These are phyloP conservation scores for Globodera rostochiensis DNA, from an alignment of 1,140 invertebrate species.

Conservation along the genomic window DNA sequence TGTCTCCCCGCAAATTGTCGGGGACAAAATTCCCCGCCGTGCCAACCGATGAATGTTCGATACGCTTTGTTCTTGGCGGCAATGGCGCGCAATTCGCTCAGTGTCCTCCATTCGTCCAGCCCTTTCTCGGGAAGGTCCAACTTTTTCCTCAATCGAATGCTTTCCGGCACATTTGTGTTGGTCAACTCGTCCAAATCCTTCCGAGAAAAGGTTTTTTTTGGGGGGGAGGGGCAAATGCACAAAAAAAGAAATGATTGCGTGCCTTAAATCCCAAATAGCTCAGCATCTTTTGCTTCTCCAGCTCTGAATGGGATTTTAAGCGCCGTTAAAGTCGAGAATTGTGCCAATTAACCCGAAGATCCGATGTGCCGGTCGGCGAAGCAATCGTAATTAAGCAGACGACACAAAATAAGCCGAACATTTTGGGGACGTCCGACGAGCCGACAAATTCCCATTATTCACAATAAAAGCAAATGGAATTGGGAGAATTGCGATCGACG, in stretches of 20 bases:
- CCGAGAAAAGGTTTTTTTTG: background rate
- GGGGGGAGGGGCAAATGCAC: background rate
- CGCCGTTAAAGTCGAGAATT: background rate
- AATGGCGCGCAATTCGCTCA: conserved; percentile 56
- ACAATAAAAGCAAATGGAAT: too few species aligned
- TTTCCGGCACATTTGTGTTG: conserved; percentile 60
- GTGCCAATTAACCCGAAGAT: conserved; percentile 33
- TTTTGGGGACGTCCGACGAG: background rate
- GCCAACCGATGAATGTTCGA: conserved; percentile 86
- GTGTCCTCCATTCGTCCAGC: conserved; percentile 61
- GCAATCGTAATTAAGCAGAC: conserved; percentile 54
- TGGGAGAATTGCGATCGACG: too few species aligned
- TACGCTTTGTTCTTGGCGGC: conserved; percentile 69
- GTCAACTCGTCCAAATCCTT: conserved; percentile 55
- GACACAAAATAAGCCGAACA: conserved; percentile 5
- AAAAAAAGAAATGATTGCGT: conserved; percentile 4
- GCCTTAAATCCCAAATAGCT: conserved; percentile 62
- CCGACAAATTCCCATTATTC: background rate
- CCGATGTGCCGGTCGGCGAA: conserved; percentile 63
- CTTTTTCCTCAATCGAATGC: conserved; percentile 48
- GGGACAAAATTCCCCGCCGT: background rate
- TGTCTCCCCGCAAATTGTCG: background rate
- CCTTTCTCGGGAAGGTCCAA: conserved; percentile 42
- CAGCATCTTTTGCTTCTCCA: conserved; percentile 64
- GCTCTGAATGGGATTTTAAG: conserved; percentile 26